These are phyloP conservation scores for Dissostichus mawsoni DNA, from an alignment of 2,113 vertebrate species.

Conservation along the genomic window DNA sequence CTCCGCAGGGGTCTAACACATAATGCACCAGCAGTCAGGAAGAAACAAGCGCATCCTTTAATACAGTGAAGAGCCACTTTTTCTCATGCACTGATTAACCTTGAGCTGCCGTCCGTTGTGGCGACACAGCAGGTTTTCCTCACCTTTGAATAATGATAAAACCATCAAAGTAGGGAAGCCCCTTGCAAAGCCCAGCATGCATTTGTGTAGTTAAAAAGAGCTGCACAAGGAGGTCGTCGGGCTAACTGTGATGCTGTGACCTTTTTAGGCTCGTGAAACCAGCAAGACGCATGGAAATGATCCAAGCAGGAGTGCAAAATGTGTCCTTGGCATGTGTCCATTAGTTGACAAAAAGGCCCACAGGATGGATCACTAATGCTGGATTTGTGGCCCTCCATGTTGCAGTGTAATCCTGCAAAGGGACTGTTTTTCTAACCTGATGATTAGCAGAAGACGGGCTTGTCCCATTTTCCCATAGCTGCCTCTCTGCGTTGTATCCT, in stretches of 20 bases:
- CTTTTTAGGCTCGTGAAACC: conserved; percentile 30
- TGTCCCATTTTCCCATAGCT: not conserved
- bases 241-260: conserved; percentile 36
- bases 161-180: conserved; percentile 28
- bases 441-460: conserved; percentile 19
- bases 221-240: conserved; percentile 21
- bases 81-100: conserved; percentile 60
- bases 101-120: conserved; percentile 50
- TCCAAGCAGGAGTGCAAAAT: conserved; percentile 39
- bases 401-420: conserved; percentile 52
- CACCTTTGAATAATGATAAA: conserved; percentile 60
- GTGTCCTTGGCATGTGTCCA: conserved; percentile 59
- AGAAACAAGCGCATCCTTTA: conserved; percentile 19
- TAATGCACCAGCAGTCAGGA: conserved; percentile 44
- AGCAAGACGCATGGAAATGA: conserved; percentile 12
- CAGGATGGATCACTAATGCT: conserved; percentile 55
- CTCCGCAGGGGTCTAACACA: conserved; percentile 51
- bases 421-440: conserved; percentile 57
- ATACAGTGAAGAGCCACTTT: not conserved
- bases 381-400: conserved; percentile 61
- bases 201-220: conserved; percentile 57
- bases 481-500: not conserved
- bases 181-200: conserved; percentile 48
- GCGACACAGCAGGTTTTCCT: conserved; percentile 32
- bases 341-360: conserved; percentile 31